phyloP scores from a whole-genome alignment of 2,797 vertebrate genomes.

The Argya squamiceps region DNA sequence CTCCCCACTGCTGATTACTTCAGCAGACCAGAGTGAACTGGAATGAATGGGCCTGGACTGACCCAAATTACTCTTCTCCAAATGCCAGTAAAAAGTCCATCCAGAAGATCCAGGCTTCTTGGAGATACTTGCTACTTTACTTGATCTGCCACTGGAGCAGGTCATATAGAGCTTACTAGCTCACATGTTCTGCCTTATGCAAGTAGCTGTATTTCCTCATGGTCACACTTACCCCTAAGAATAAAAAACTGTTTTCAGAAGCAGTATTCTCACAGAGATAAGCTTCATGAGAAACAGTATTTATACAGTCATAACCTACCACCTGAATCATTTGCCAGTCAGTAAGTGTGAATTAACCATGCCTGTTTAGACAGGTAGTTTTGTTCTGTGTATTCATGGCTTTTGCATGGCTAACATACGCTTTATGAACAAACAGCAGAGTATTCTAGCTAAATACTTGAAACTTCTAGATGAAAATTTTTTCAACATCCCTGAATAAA shows the following conservation, averaged over 20 bases:
- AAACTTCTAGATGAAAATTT: neutral
- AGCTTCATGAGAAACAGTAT: neutral
- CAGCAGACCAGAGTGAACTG: neutral
- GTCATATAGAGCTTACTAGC: neutral
- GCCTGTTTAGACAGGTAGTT: neutral
- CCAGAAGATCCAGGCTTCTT: neutral
- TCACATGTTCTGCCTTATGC: neutral
- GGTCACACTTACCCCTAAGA: neutral
- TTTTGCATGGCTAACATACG: constrained; percentile 20
- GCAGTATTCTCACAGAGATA: neutral
- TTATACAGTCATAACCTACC: neutral
- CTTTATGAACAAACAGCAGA: neutral
- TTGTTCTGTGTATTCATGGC: neutral
- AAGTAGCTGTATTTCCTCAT: neutral
- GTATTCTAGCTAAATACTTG: neutral
- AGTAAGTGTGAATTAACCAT: neutral
- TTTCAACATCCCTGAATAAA: neutral
- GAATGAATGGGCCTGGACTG: neutral
- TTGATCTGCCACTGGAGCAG: neutral
- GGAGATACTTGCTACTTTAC: neutral
- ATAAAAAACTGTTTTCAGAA: neutral
- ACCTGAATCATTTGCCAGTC: neutral
- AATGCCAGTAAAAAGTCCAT: neutral
- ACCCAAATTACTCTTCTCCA: neutral
- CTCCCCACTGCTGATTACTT: neutral